Conservation (phyloP, 2,888 invertebrate species). For the Hypselothyrea guttata region DNA sequence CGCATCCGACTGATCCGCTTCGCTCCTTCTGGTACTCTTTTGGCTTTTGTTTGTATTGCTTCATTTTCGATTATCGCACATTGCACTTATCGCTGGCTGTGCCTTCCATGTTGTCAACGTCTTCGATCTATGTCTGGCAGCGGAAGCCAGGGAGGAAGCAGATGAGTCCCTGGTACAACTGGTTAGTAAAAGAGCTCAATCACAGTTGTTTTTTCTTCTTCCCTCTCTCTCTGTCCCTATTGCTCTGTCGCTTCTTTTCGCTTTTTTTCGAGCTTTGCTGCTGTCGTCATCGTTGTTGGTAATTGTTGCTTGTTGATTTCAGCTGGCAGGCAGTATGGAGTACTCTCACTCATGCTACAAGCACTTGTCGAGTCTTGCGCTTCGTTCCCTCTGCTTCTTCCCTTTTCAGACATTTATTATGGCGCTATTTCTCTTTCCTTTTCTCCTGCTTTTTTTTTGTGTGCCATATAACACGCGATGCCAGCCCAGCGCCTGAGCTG, state of each 20-base stretch:
- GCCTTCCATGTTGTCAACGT: constrained; percentile 53
- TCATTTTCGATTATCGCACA: constrained; percentile 71
- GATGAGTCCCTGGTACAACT: constrained; percentile 6
- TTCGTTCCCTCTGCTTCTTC: constrained; percentile 10
- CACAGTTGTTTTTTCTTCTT: constrained; percentile 25
- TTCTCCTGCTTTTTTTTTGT: constrained; percentile 1
- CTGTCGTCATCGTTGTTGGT: constrained; percentile 43
- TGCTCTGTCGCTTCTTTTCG: neutral
- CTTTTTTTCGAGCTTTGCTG: constrained; percentile 9
- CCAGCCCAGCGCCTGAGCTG: constrained; percentile 17
- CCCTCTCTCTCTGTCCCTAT: constrained; percentile 7
- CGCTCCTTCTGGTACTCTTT: constrained; percentile 28
- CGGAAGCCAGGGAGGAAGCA: neutral
- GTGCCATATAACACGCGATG: constrained; percentile 33
- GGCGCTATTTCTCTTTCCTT: constrained; percentile 25
- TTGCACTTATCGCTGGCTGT: constrained; percentile 62
- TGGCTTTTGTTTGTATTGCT: constrained; percentile 68
- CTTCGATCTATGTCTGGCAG: constrained; percentile 54
- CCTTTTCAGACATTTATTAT: constrained; percentile 43
- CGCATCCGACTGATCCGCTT: too few relatives aligned
- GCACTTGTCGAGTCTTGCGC: constrained; percentile 40
- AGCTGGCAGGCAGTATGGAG: constrained; percentile 41
- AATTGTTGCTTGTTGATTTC: constrained; percentile 76
- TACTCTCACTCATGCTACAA: constrained; percentile 8
- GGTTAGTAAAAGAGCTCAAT: constrained; percentile 52